Base-by-base conservation (phyloP, 1,140 invertebrate genomes). In the Drosophila malerkotliana region DNA sequence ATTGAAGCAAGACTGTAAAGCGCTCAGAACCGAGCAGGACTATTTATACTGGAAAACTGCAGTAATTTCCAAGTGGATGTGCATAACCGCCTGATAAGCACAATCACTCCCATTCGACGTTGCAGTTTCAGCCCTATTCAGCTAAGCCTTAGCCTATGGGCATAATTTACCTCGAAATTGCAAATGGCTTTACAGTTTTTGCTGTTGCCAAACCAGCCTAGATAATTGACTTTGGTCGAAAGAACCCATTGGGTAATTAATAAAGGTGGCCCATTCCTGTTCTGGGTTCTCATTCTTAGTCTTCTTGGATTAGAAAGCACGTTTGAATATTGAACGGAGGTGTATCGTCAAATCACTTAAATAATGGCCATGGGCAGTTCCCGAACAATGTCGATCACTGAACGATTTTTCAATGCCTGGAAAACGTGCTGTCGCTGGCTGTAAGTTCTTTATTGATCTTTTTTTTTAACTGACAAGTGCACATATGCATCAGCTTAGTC, bases 111-210 rank as follows among this genome's bases (percentile, higher is more conserved):
- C 41, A 44, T 6, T 44, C 41, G 14, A 3, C 51, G 24, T 4
- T 9, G 9, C 44, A 47, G 9, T 47, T 47, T 0, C 32, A 34
- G 39, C 28, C 48, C 55, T 59, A 18, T 26, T 62, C 34, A 49
- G 26, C 34, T 26, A 54, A 45, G 47, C 54, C 21, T 41, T 54
- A 72, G 52, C 51, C 59, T 32, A 10, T 64, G 52, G 56, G 56
- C 44, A 39, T 47, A 72, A 83, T 83, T 83, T 77, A 72, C 82
- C 88, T 81, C 32, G 58, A 64, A 71, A 66, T 77, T 60, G 63
- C 76, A 57, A 74, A 21, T 62, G 24, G 59, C 44, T 63, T 74
- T 59, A 69, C 56, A 39, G 58, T 62, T 57, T 30, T 47, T 51
- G 51, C 45, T 24, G 41, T 54, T 37, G 30, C 93, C 81, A 58